Evolutionary conservation across 2,113 vertebrate genomes (phyloP).

Genomic region (Platanista minor): DNA sequence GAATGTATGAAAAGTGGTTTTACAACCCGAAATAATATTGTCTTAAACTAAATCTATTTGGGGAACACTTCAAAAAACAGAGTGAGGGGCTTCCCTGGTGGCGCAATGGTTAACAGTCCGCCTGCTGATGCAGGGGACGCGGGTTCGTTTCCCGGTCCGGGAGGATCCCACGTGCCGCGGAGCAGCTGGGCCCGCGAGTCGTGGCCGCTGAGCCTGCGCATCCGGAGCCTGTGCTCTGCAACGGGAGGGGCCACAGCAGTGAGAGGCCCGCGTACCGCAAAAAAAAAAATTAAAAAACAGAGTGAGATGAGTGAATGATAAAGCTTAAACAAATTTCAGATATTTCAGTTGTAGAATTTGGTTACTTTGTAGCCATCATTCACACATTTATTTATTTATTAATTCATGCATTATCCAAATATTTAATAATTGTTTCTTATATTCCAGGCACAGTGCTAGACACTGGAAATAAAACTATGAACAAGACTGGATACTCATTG

Average conservation of each 20-base stretch:
- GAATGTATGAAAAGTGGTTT: slow-evolving; percentile 73
- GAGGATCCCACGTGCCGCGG: too few species aligned
- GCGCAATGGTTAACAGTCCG: too few species aligned
- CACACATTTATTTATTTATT: background rate
- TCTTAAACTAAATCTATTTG: background rate
- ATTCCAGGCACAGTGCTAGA: background rate
- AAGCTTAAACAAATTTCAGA: background rate
- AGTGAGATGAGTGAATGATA: background rate
- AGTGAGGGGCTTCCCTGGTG: too few species aligned
- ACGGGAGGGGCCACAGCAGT: too few species aligned
- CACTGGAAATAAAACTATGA: background rate
- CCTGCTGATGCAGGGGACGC: too few species aligned
- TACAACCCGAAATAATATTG: slow-evolving; percentile 58
- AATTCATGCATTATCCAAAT: background rate
- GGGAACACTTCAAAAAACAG: background rate
- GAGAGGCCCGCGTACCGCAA: too few species aligned
- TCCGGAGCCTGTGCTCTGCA: too few species aligned
- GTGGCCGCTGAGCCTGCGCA: too few species aligned
- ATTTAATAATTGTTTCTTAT: background rate
- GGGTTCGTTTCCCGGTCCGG: too few species aligned
- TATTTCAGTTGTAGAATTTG: background rate
- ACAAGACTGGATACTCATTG: background rate
- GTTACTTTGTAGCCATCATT: background rate
- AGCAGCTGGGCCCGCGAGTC: too few species aligned
- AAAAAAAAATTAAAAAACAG: too few species aligned